phyloP scores from a whole-genome alignment of 1,140 invertebrate genomes.

The Zaprionus tsacasi region DNA sequence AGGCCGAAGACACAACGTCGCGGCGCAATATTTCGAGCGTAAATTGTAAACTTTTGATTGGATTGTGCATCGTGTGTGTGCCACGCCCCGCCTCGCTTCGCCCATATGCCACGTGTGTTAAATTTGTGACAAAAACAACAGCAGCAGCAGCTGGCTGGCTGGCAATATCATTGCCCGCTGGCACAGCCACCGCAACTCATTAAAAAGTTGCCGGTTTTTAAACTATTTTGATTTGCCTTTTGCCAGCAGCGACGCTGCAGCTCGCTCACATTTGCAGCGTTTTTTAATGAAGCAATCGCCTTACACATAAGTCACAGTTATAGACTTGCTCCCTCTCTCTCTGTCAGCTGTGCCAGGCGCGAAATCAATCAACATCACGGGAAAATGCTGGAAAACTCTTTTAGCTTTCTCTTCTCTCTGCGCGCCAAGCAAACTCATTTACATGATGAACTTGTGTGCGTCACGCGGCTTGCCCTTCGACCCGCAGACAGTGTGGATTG shows the following conservation, averaged over 20 bases:
- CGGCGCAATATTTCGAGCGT: conserved; percentile 73
- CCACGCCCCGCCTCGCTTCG: conserved; percentile 54
- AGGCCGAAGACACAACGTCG: conserved; percentile 42
- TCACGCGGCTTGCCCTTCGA: conserved; percentile 8
- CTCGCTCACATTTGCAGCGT: neutral
- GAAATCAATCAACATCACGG: conserved; percentile 74
- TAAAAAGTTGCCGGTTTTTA: conserved; percentile 70
- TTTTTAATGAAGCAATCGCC: conserved; percentile 73
- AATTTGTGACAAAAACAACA: conserved; percentile 64
- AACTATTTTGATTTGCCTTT: conserved; percentile 67
- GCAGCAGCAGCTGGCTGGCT: neutral
- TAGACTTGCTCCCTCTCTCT: neutral
- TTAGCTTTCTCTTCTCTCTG: neutral
- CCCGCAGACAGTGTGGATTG: conserved; percentile 11
- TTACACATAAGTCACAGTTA: conserved; percentile 56
- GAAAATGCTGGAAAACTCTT: conserved; percentile 30
- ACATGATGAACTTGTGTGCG: conserved; percentile 54
- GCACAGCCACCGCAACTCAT: conserved; percentile 66
- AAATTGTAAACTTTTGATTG: conserved; percentile 82
- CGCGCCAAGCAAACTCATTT: conserved; percentile 51
- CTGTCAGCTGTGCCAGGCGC: conserved; percentile 58
- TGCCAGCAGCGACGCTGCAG: conserved; percentile 12
- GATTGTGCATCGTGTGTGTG: conserved; percentile 67
- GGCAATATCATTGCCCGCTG: conserved; percentile 16
- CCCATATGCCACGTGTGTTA: conserved; percentile 70